These are phyloP conservation scores for Drosophila navojoa DNA, from an alignment of 1,140 invertebrate species.

Conservation along the genomic window DNA sequence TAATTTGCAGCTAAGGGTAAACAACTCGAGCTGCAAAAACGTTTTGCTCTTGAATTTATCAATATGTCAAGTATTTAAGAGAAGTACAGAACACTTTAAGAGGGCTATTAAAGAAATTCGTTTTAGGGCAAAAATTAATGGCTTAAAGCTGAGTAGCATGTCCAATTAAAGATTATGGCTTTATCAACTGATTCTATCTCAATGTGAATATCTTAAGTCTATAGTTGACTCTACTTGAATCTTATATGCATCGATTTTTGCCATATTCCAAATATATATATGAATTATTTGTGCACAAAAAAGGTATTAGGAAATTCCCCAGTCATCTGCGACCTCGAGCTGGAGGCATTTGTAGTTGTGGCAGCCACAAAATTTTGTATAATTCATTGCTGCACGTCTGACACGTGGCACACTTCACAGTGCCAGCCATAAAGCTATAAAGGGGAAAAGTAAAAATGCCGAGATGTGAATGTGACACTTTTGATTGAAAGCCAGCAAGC, in stretches of 20 bases:
- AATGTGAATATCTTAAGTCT: no score
- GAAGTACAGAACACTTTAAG: no score
- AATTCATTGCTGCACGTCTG: conserved; percentile 26
- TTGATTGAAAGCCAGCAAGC: conserved; percentile 62
- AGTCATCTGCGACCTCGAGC: neutral
- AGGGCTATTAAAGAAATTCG: no score
- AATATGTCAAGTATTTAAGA: neutral
- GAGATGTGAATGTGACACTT: conserved; percentile 72
- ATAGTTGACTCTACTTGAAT: neutral
- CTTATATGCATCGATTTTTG: neutral
- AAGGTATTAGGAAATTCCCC: conserved; percentile 5
- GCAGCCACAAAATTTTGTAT: conserved; percentile 9
- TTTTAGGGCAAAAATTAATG: no score
- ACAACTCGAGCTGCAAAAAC: neutral
- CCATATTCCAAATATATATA: neutral
- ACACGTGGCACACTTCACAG: conserved; percentile 21
- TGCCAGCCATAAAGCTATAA: conserved; percentile 50
- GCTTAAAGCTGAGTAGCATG: no score
- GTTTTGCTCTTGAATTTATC: neutral
- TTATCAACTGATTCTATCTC: no score
- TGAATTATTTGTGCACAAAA: neutral
- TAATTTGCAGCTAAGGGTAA: neutral
- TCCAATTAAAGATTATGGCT: no score
- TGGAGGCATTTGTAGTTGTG: conserved; percentile 23
- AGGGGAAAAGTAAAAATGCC: conserved; percentile 52